Base-by-base conservation (phyloP, 2,113 vertebrate genomes). In the Chloroceryle aenea region DNA sequence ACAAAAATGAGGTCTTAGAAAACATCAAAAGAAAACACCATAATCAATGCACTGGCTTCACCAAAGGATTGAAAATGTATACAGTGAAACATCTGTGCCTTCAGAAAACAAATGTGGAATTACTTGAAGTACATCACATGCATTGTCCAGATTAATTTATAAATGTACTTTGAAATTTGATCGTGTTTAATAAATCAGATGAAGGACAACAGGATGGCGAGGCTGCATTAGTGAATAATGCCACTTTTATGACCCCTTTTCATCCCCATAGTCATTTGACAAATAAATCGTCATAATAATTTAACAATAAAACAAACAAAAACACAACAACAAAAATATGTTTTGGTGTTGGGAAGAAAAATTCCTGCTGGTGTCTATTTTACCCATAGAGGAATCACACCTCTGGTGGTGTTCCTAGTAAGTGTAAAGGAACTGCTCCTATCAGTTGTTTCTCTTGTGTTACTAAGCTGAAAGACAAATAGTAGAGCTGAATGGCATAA, bases 141-240 rank as follows among this genome's bases (percentile, higher is more conserved):
- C 62, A 45, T 94, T 86, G 80, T 89, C 72, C 59, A 78, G 68
- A 85, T 96, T 88, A 63, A 86, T 96, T 95, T 67, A 17, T 61
- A 72, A 81, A 92, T 84, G 19, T 69, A 20, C 18, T 58, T 90
- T 80, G 58, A 80, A 95, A 93, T 69, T 85, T 75, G 19, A 14
- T 50, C 53, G 40, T 25, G 38, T 91, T 80, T 83, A 75, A 38
- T 94, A 50, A 77, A 84, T 67, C 73, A 84, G 71, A 68, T 81
- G 38, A 83, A 90, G 72, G 52, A 45, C 32, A 27, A 19, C 47
- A 40, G 64, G 69, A 50, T 50, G 29, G 36, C 36, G 42, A 58
- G 36, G 17, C 48, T 47, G 36, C 17, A 19, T 66, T 32, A 61
- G 69, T 69, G 55, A 78, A 19, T 73, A 63, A 21, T 82, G 77